Percentiles rank a stretch among this genome's conserved stretches.
phyloP scores from a whole-genome alignment of 2,797 vertebrate species.

The Euthynnus affinis region DNA sequence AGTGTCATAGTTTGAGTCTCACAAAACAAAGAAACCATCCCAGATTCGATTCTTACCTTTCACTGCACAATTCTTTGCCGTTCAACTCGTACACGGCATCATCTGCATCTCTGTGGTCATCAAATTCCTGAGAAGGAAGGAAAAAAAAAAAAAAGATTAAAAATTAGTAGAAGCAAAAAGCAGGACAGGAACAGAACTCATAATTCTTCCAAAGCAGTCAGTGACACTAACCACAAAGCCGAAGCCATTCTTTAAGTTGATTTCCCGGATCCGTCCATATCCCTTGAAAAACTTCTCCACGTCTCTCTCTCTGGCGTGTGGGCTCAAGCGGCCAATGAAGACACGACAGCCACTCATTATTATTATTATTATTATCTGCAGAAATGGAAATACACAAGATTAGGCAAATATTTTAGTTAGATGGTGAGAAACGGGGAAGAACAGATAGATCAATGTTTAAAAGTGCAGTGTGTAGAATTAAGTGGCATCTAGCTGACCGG shows the following conservation, averaged over 20 bases:
- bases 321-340: constrained; percentile 94
- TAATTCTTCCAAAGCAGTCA: accelerated
- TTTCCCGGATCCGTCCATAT: constrained; percentile 94
- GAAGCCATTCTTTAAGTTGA: constrained; percentile 95
- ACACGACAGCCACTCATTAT: constrained; percentile 93
- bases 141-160: neutral
- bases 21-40: neutral
- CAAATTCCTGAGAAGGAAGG: constrained; percentile 87
- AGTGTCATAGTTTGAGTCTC: too few species aligned
- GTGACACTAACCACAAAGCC: constrained; percentile 92
- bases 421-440: accelerated
- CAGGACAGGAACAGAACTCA: accelerated
- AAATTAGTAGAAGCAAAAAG: neutral
- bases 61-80: constrained; percentile 93
- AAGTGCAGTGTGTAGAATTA: too few species aligned
- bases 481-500: too few species aligned
- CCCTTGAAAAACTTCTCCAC: constrained; percentile 98
- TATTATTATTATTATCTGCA: constrained; percentile 82
- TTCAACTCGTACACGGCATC: constrained; percentile 95
- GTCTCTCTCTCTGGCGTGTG: constrained; percentile 92
- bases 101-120: constrained; percentile 95
- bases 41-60: constrained; percentile 83
- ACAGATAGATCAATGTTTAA: neutral
- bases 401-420: constrained; percentile 16
- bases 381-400: neutral